These are phyloP conservation scores for Ciconia nigra DNA, from an alignment of 2,797 vertebrate genomes.

Conservation along the genomic window DNA sequence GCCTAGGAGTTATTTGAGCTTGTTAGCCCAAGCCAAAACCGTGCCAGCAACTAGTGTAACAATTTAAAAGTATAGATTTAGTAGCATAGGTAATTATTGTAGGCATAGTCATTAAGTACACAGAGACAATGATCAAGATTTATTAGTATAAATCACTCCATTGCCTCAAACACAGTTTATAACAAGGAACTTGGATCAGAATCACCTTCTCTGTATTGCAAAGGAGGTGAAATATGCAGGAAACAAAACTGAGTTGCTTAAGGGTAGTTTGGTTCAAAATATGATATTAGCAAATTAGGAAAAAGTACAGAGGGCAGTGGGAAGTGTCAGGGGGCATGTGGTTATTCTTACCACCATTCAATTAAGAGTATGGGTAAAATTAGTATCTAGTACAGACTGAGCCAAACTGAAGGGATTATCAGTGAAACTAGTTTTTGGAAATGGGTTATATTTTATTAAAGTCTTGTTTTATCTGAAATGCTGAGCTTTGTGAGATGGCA, in stretches of 20 bases:
- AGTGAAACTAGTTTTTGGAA: constrained; percentile 18
- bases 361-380: neutral
- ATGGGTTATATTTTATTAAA: neutral
- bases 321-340: neutral
- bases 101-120: neutral
- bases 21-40: neutral
- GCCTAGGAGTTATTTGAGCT: neutral
- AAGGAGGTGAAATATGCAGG: neutral
- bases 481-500: neutral
- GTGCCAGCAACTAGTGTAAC: neutral
- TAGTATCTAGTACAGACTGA: neutral
- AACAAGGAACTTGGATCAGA: neutral
- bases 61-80: constrained; percentile 23
- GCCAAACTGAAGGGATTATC: neutral
- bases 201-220: neutral
- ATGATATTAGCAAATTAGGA: neutral
- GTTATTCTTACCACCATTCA: neutral
- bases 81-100: constrained; percentile 3
- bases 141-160: neutral
- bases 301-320: neutral
- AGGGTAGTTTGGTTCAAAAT: neutral
- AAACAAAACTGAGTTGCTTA: neutral
- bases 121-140: neutral
- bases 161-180: neutral
- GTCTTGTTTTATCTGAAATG: constrained; percentile 18